Base-by-base conservation (phyloP, 1,140 invertebrate species). In the Rhyzopertha dominica region DNA sequence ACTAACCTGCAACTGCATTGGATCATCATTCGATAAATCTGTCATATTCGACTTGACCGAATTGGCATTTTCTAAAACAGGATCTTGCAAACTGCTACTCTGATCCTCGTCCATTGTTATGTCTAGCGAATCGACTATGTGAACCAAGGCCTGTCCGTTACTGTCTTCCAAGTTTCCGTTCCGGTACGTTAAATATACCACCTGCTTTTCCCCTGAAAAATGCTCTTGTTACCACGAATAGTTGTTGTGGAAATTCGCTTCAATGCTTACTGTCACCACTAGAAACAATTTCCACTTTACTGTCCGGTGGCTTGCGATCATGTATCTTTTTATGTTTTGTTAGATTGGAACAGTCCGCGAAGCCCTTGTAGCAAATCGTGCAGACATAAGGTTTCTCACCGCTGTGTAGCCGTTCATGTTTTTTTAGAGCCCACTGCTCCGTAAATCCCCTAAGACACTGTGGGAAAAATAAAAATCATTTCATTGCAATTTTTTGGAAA, bases 341-440 rank as follows among this genome's bases (percentile, higher is more conserved):
- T 19, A 80, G 62, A 67, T 82, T 83, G 7, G 79, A 81, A 48
- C 74, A 76, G 57, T 84, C 80, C 0, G 79, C 74, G 62, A 90
- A 90, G 16, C 78, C 74, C 67, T 87, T 86, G 1, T 74, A 73
- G 61, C 86, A 90, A n/a, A 81, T 58, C 10, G 76, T 72, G 62
- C 87, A 89, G 30, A 75, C 75, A 59, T 86, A 86, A 3, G 85
- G 86, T 56, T 87, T 87, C 61, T 89, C 86, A 24, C 79, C 82
- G 16, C 79, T 80, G 58, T 85, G 83, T 2, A 75, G 51, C 14
- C 81, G 72, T 53, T 74, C 61, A 60, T 87, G 84, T 59, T 82
- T 81, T 44, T 77, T 78, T 13, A 84, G 67, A 45, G 81, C 75
- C 75, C 77, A 80, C 35, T 80, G 74, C 53, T 83, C 79, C 0